These are phyloP conservation scores for Hippocampus comes DNA, from an alignment of 2,113 vertebrate species.

Conservation along the genomic window DNA sequence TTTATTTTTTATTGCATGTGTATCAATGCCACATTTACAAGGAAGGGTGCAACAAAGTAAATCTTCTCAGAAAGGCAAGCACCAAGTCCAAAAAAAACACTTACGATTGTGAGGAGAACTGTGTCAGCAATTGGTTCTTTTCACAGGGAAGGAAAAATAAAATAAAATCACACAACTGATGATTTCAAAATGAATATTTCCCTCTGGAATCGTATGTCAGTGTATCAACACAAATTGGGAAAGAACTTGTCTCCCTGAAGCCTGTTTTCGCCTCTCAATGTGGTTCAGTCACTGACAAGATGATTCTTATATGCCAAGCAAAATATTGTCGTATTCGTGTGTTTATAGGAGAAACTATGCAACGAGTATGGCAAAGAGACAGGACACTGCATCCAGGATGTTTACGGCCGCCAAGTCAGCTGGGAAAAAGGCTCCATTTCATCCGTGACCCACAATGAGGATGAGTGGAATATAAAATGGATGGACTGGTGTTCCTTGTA, in stretches of 20 bases:
- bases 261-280: constrained; percentile 11
- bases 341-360: neutral
- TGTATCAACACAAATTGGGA: constrained; percentile 8
- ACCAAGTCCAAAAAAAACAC: neutral
- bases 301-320: neutral
- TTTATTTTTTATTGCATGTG: neutral
- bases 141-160: neutral
- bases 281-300: neutral
- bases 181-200: neutral
- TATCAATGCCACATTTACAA: too few relatives aligned
- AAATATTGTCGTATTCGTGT: neutral
- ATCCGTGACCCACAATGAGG: neutral
- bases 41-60: neutral
- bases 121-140: constrained; percentile 12
- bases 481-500: neutral
- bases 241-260: constrained; percentile 3
- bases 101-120: neutral
- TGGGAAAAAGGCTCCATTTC: too few relatives aligned
- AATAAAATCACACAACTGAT: neutral
- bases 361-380: neutral
- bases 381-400: neutral
- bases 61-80: neutral
- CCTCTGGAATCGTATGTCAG: constrained; percentile 21
- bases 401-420: neutral
- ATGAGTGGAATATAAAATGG: neutral